Percentiles rank a stretch among this genome's conserved stretches.
Evolutionary conservation across 2,113 vertebrate species (phyloP).

Genomic region (Crypturellus undulatus): DNA sequence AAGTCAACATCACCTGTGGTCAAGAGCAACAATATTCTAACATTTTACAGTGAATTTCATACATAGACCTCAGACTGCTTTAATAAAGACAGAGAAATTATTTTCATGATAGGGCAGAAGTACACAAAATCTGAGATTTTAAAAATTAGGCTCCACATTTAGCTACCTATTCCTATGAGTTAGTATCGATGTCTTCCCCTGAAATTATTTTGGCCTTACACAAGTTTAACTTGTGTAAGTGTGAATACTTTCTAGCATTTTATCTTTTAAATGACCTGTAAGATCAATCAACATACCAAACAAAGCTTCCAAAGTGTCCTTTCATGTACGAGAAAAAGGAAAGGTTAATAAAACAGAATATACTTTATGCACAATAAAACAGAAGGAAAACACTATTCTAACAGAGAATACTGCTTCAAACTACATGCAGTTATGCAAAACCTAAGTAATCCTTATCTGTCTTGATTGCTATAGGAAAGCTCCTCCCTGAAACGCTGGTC

Average conservation of each 20-base stretch:
- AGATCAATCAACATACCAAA: not conserved
- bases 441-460: not conserved
- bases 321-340: not conserved
- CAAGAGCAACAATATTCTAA: constrained; percentile 48
- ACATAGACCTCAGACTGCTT: not conserved
- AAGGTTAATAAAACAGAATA: not conserved
- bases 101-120: not conserved
- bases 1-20: constrained; percentile 20
- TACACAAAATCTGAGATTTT: not conserved
- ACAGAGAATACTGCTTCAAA: not conserved
- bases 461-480: not conserved
- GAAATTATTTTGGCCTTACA: not conserved
- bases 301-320: not conserved
- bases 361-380: not conserved
- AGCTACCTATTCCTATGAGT: not conserved
- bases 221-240: not conserved
- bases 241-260: not conserved
- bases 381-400: not conserved
- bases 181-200: not conserved
- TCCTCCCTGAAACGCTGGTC: not conserved
- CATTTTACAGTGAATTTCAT: constrained; percentile 56
- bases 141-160: not conserved
- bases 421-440: not conserved
- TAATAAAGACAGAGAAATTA: not conserved
- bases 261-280: not conserved